Conservation (phyloP, 2,888 invertebrate species). For the Agrotis segetum region DNA sequence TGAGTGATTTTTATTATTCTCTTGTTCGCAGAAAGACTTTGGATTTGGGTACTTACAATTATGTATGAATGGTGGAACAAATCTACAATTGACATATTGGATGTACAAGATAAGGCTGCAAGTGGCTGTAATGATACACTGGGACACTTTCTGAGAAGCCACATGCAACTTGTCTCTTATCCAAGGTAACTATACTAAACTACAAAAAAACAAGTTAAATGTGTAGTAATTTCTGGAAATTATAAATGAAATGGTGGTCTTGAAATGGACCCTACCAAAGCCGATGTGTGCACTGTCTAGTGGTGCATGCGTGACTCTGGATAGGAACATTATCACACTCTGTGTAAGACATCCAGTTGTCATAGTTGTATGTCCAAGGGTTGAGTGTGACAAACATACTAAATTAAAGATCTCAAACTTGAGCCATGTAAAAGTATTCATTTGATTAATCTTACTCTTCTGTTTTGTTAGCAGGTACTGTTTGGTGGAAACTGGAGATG, state of each 20-base stretch:
- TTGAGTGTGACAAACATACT: conserved; percentile 81
- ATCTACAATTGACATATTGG: too few relatives aligned
- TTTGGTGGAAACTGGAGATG: neutral
- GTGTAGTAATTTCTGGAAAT: too few relatives aligned
- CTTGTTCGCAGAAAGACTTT: neutral
- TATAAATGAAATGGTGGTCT: too few relatives aligned
- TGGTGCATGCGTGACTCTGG: conserved; percentile 87
- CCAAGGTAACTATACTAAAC: too few relatives aligned
- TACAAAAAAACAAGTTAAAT: too few relatives aligned
- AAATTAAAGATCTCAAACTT: neutral
- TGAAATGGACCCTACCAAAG: conserved; percentile 86
- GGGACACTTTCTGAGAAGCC: too few relatives aligned
- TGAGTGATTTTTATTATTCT: neutral
- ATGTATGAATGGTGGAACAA: too few relatives aligned
- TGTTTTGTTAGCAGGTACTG: conserved; percentile 38
- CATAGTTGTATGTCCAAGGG: conserved; percentile 84
- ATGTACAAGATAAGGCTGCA: too few relatives aligned
- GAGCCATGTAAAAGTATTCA: neutral
- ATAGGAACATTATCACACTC: conserved; percentile 88
- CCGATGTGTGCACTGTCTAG: conserved; percentile 83
- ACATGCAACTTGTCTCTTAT: too few relatives aligned
- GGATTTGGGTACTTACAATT: too few relatives aligned
- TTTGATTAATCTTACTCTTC: conserved; percentile 4
- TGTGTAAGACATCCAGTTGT: conserved; percentile 84
- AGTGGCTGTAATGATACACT: too few relatives aligned